These are phyloP conservation scores for Cacoxenus indagator DNA, from an alignment of 2,888 invertebrate genomes.

Conservation along the genomic window DNA sequence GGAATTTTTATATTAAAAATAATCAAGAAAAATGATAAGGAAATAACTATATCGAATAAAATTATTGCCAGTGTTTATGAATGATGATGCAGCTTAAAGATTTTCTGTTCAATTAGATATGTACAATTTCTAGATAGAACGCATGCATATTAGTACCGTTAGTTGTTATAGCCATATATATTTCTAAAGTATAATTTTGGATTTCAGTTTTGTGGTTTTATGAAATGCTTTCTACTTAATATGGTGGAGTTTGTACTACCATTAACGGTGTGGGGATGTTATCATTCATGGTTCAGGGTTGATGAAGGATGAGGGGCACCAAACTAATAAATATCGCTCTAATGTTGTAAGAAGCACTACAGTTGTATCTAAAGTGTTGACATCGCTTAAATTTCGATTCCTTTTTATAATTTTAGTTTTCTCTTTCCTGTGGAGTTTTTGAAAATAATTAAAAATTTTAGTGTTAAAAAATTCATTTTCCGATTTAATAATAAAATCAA, in stretches of 20 bases:
- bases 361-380: constrained; percentile 69
- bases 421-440: constrained; percentile 30
- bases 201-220: constrained; percentile 25
- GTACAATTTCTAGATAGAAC: constrained; percentile 7
- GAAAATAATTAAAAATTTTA: constrained; percentile 35
- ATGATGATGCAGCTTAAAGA: constrained; percentile 5
- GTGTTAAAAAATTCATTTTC: constrained; percentile 48
- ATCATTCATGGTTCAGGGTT: neutral
- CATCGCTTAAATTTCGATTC: constrained; percentile 65
- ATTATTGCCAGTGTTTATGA: constrained; percentile 11
- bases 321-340: neutral
- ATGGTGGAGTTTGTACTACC: neutral
- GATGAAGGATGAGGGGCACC: neutral
- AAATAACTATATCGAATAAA: constrained; percentile 15
- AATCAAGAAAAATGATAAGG: neutral
- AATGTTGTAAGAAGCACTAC: constrained; percentile 28
- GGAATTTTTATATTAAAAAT: constrained; percentile 7
- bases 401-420: constrained; percentile 29
- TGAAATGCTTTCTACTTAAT: constrained; percentile 51
- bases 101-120: constrained; percentile 3
- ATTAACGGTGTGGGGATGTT: constrained; percentile 21
- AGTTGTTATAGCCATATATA: constrained; percentile 30
- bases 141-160: constrained; percentile 11
- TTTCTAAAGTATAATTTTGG: constrained; percentile 12
- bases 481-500: constrained; percentile 34